These are phyloP conservation scores for Eremobia ochroleuca DNA, from an alignment of 2,888 invertebrate genomes.

Conservation along the genomic window DNA sequence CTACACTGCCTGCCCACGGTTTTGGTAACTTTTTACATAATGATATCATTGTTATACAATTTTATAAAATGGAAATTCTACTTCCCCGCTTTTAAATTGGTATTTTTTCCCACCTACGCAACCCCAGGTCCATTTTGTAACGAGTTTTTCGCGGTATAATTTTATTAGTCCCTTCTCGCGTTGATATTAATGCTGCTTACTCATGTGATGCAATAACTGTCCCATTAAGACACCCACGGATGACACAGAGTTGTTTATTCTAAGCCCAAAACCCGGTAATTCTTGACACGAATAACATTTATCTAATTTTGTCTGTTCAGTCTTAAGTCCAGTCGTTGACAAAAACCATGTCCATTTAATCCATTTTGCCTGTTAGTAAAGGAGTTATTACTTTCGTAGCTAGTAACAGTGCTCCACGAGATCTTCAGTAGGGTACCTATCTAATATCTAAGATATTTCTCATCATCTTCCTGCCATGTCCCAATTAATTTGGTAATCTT, in stretches of 20 bases:
- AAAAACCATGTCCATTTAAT: neutral
- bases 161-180: slow-evolving; percentile 10
- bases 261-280: neutral
- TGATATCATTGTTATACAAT: slow-evolving; percentile 38
- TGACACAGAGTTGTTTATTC: slow-evolving; percentile 16
- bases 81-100: slow-evolving; percentile 37
- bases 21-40: slow-evolving; percentile 25
- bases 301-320: neutral
- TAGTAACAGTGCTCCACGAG: neutral
- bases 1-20: neutral
- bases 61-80: slow-evolving; percentile 27
- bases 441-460: neutral
- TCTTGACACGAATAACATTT: neutral
- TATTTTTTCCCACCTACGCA: slow-evolving; percentile 26
- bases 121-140: slow-evolving; percentile 16
- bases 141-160: slow-evolving; percentile 39
- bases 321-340: neutral
- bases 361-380: neutral
- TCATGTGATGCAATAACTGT: slow-evolving; percentile 18
- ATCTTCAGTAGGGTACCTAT: neutral
- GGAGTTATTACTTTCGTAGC: slow-evolving; percentile 1
- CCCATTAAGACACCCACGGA: neutral
- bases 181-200: slow-evolving; percentile 1
- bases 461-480: too few relatives aligned
- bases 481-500: neutral